A percentile compares a stretch with the other conserved stretches of the same genome.
Conservation (phyloP, 2,797 vertebrate genomes). For the Siniperca undulata region DNA sequence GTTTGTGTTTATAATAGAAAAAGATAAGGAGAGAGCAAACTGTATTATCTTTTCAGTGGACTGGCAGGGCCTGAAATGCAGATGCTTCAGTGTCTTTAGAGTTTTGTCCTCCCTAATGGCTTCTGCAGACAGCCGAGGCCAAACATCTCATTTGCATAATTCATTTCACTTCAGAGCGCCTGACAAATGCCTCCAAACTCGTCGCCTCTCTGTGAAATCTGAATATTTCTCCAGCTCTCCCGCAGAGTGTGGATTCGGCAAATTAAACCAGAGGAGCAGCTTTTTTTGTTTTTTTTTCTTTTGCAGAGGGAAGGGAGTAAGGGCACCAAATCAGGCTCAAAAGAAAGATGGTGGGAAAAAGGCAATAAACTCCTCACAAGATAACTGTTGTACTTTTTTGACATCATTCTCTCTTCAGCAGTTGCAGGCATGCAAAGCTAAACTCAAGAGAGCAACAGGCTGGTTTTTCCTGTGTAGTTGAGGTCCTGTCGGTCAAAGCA, state of each 20-base stretch:
- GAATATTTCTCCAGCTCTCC: conserved; percentile 48
- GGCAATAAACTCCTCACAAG: conserved; percentile 9
- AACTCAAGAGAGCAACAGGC: conserved; percentile 3
- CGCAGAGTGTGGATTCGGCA: conserved; percentile 16
- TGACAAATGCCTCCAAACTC: conserved; percentile 63
- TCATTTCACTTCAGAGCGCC: conserved; percentile 60
- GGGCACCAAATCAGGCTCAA: conserved; percentile 6
- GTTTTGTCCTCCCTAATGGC: conserved; percentile 59
- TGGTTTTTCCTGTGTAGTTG: background rate
- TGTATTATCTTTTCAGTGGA: conserved; percentile 23
- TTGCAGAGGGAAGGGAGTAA: background rate
- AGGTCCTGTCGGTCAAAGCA: conserved; percentile 29
- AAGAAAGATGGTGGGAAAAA: conserved; percentile 2
- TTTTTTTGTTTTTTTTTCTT: background rate
- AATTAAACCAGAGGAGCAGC: conserved; percentile 37
- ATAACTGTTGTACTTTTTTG: conserved; percentile 19
- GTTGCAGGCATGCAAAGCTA: background rate
- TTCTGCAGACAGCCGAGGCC: conserved; percentile 58
- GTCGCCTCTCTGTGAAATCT: conserved; percentile 46
- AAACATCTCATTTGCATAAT: conserved; percentile 67
- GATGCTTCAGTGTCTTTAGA: conserved; percentile 58
- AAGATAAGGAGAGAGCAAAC: conserved; percentile 15
- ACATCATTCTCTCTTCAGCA: conserved; percentile 10
- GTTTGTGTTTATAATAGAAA: background rate
- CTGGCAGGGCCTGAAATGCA: conserved; percentile 53